phyloP scores from a whole-genome alignment of 2,113 vertebrate genomes.

The Amphilophus citrinellus region DNA sequence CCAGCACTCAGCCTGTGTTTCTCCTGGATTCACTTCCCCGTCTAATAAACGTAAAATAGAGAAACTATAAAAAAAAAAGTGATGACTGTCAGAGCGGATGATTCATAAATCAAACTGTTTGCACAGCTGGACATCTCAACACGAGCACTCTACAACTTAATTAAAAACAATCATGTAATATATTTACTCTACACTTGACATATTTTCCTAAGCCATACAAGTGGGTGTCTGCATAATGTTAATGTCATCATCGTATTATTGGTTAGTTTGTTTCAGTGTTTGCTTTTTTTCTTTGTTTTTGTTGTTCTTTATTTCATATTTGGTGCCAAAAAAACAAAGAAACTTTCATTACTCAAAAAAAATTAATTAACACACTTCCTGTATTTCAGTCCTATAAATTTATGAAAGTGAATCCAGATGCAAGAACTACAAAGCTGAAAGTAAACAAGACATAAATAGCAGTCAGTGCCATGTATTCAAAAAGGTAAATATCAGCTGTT shows the following conservation, averaged over 20 bases:
- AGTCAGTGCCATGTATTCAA: background rate
- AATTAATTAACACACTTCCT: background rate
- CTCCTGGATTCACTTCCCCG: fast-evolving
- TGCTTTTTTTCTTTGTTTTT: background rate
- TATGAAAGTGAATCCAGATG: background rate
- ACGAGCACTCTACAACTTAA: background rate
- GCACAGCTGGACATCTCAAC: background rate
- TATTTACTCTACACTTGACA: background rate
- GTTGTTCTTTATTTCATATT: background rate
- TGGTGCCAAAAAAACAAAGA: background rate
- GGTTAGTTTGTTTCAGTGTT: background rate
- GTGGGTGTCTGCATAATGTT: background rate
- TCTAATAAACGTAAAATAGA: background rate
- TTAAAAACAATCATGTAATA: background rate
- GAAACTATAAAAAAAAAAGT: background rate
- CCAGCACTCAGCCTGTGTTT: background rate
- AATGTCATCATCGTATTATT: fast-evolving
- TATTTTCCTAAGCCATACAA: background rate
- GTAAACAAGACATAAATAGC: background rate
- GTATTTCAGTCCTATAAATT: background rate
- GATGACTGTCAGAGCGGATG: background rate
- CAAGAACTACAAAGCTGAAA: background rate
- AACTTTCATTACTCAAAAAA: background rate
- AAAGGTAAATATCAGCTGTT: background rate
- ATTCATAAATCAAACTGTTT: background rate